Conservation (phyloP, 2,888 invertebrate species). For the Lomographa bimaculata region DNA sequence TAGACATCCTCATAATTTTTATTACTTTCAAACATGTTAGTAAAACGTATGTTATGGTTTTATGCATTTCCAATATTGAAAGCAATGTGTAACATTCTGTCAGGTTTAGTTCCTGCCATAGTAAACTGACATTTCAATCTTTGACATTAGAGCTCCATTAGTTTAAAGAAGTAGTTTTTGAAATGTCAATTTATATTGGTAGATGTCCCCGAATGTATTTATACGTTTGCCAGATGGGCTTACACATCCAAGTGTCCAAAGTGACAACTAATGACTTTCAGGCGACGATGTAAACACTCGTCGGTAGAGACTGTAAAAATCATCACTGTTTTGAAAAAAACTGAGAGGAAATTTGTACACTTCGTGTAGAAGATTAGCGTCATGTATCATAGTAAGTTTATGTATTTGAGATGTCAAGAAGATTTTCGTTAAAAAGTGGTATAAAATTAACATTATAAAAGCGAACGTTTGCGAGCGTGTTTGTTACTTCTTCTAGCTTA, state of each 20-base stretch:
- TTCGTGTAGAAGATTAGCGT: conserved; percentile 37
- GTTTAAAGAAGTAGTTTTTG: too few relatives aligned
- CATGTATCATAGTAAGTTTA: too few relatives aligned
- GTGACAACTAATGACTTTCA: conserved; percentile 76
- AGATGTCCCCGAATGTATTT: conserved; percentile 35
- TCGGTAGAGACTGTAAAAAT: conserved; percentile 65
- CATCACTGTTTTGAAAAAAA: conserved; percentile 60
- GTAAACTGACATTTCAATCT: too few relatives aligned
- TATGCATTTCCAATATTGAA: conserved; percentile 52
- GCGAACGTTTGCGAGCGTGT: too few relatives aligned
- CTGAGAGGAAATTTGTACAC: conserved; percentile 45
- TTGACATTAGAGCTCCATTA: too few relatives aligned
- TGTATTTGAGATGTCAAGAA: neutral
- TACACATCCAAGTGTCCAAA: conserved; percentile 45
- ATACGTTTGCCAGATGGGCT: conserved; percentile 70
- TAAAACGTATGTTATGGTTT: conserved; percentile 45
- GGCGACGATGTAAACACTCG: conserved; percentile 78
- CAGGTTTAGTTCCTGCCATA: too few relatives aligned
- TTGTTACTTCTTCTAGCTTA: too few relatives aligned
- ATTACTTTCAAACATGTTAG: too few relatives aligned
- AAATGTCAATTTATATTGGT: conserved; percentile 11
- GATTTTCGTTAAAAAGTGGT: too few relatives aligned
- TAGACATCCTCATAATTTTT: too few relatives aligned
- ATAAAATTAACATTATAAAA: too few relatives aligned
- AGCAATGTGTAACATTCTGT: too few relatives aligned